Evolutionary conservation across 2,888 invertebrate genomes (phyloP).

Genomic region (Steromphala cineraria): DNA sequence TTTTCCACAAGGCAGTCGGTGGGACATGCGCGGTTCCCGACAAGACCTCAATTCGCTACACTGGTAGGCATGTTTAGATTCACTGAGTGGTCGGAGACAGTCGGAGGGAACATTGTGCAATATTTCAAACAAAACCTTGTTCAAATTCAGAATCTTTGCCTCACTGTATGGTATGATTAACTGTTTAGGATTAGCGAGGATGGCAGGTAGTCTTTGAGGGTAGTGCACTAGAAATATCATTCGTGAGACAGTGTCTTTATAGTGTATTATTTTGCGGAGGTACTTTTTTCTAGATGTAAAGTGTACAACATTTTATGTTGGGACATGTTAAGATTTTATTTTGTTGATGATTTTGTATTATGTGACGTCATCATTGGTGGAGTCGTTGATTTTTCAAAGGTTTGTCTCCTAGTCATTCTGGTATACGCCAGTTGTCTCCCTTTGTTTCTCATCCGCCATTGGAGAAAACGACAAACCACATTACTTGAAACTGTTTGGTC

Average conservation of each 20-base stretch:
- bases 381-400: conserved; percentile 18
- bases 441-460: conserved; percentile 1
- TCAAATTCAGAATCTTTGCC: not conserved
- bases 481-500: too few relatives aligned
- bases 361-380: conserved; percentile 18
- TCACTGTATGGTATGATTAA: not conserved
- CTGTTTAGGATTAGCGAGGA: too few relatives aligned
- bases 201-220: too few relatives aligned
- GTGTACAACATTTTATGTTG: conserved; percentile 16
- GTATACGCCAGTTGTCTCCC: not conserved
- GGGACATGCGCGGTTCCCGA: too few relatives aligned
- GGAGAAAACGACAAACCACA: not conserved
- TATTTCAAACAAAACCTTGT: not conserved
- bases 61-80: too few relatives aligned
- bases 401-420: conserved; percentile 20
- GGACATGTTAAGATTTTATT: conserved; percentile 18
- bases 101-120: not conserved
- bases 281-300: conserved; percentile 18
- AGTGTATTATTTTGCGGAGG: conserved; percentile 17
- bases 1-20: not conserved
- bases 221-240: not conserved
- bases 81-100: not conserved
- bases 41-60: too few relatives aligned
- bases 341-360: conserved; percentile 20
- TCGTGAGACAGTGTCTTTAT: conserved; percentile 15